Percentiles rank a stretch among this genome's conserved stretches.
Conservation (phyloP, 2,888 invertebrate genomes). For the Stenodera caucasica region DNA sequence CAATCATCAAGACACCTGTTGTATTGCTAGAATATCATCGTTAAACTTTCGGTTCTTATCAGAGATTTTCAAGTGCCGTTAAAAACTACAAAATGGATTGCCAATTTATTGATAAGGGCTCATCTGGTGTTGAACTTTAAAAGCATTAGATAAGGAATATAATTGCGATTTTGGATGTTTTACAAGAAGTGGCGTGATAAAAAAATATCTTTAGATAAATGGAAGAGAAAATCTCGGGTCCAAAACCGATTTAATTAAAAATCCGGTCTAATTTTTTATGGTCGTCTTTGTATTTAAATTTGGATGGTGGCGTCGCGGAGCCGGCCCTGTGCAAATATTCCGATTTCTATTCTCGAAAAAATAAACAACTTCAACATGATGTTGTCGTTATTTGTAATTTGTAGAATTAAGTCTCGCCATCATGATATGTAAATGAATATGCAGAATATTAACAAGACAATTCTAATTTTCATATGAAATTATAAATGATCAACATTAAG, state of each 20-base stretch:
- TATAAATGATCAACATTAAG: slow-evolving; percentile 38
- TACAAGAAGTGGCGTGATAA: neutral
- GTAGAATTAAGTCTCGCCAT: slow-evolving; percentile 33
- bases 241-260: no score
- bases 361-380: no score
- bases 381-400: slow-evolving; percentile 25
- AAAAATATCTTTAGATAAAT: no score
- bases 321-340: no score
- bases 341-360: no score
- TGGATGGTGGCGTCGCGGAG: no score
- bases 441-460: slow-evolving; percentile 26
- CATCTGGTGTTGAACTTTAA: neutral
- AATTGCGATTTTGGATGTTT: neutral
- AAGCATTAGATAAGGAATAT: neutral
- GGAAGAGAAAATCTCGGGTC: no score
- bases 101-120: neutral
- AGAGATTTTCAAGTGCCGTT: neutral
- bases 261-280: no score
- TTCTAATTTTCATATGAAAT: slow-evolving; percentile 35
- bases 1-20: slow-evolving; percentile 1
- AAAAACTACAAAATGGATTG: neutral
- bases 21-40: neutral
- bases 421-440: slow-evolving; percentile 36
- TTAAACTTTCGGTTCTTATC: no score
- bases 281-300: no score